These are phyloP conservation scores for Herpailurus yagouaroundi DNA, from an alignment of 2,113 vertebrate species.

Conservation along the genomic window DNA sequence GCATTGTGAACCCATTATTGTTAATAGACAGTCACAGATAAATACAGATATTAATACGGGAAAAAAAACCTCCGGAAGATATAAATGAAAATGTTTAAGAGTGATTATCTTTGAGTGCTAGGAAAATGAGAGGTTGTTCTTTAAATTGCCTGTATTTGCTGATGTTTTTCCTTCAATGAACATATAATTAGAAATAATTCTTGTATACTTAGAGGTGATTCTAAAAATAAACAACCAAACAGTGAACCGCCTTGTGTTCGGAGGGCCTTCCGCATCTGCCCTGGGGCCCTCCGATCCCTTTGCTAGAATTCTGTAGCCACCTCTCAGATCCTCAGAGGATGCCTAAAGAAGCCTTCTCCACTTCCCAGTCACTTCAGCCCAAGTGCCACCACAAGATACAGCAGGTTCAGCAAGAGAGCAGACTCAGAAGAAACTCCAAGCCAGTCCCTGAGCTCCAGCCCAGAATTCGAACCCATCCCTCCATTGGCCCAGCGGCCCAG, in stretches of 20 bases:
- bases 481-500: neutral
- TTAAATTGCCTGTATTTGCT: conserved; percentile 13
- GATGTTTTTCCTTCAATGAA: conserved; percentile 40
- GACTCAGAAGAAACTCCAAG: neutral
- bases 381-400: neutral
- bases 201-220: neutral
- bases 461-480: neutral
- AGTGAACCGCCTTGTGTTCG: neutral
- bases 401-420: neutral
- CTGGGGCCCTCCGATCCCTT: neutral
- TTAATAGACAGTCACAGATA: neutral
- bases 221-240: conserved; percentile 36
- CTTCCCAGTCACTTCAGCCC: neutral
- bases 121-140: conserved; percentile 38
- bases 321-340: neutral
- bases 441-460: neutral
- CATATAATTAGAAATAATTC: conserved; percentile 36
- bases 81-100: conserved; percentile 43
- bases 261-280: neutral
- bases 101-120: neutral
- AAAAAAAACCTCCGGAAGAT: neutral
- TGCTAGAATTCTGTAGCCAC: neutral
- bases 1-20: neutral
- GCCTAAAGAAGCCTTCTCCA: neutral
- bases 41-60: neutral